These are phyloP conservation scores for Hydrotaea cyrtoneurina DNA, from an alignment of 2,888 invertebrate species.

Conservation along the genomic window DNA sequence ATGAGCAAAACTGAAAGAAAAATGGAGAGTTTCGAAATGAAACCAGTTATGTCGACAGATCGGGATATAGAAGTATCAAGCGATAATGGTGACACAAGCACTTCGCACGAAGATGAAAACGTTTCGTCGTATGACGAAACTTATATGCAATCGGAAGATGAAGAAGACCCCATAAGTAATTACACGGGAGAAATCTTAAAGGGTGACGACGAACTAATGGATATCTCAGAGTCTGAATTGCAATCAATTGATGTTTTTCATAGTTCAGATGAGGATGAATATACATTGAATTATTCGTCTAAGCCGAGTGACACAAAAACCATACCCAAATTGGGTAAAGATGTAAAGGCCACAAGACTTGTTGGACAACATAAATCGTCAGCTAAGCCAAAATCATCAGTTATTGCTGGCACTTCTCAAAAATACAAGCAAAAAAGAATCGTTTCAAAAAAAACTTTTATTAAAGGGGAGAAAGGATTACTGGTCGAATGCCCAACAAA, in stretches of 20 bases:
- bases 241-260: neutral
- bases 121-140: neutral
- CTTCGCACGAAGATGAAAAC: neutral
- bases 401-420: no score
- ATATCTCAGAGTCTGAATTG: neutral
- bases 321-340: no score
- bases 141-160: neutral
- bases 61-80: neutral
- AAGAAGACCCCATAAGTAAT: neutral
- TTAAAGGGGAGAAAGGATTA: no score
- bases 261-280: neutral
- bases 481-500: neutral
- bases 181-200: neutral
- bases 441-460: neutral
- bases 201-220: neutral
- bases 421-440: neutral
- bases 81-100: neutral
- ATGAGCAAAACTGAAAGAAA: neutral
- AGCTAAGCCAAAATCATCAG: neutral
- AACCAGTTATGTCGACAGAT: neutral
- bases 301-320: neutral
- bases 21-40: neutral
- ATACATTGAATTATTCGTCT: neutral
- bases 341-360: neutral
- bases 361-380: neutral